phyloP scores from a whole-genome alignment of 2,797 vertebrate genomes.

The Aythya fuligula region DNA sequence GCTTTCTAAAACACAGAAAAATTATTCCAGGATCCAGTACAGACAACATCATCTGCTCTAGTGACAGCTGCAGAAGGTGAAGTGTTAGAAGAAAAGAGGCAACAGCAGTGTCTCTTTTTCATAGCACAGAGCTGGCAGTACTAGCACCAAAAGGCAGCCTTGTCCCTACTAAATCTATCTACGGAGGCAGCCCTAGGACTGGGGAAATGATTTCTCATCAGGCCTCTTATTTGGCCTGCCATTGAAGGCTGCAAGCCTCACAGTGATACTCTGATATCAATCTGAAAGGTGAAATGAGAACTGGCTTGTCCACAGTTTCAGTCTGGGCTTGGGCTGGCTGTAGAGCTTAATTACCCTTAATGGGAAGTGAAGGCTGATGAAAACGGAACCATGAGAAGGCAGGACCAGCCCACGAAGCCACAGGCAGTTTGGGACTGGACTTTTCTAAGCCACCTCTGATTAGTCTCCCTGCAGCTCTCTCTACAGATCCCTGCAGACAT shows the following conservation, averaged over 20 bases:
- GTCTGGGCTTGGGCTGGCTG: not conserved
- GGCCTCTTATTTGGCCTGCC: not conserved
- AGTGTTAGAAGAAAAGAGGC: not conserved
- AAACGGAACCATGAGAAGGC: not conserved
- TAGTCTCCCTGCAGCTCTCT: not conserved
- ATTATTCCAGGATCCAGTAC: not conserved
- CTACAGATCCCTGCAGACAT: not conserved
- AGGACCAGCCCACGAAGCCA: not conserved
- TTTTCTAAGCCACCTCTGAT: not conserved
- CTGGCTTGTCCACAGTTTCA: not conserved
- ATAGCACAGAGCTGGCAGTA: not conserved
- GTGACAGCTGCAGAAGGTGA: not conserved
- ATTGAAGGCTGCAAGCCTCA: not conserved
- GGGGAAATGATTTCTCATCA: not conserved
- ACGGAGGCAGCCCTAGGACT: not conserved
- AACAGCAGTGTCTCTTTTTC: not conserved
- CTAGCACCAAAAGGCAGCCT: not conserved
- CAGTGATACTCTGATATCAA: accelerated
- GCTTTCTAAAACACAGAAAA: not conserved
- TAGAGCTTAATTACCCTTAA: not conserved
- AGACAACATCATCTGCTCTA: not conserved
- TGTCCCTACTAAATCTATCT: not conserved
- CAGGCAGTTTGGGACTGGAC: not conserved
- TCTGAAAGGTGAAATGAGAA: not conserved
- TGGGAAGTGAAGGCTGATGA: not conserved